Evolutionary conservation across 2,888 invertebrate species (phyloP).

Genomic region (Asteroscopus sphinx): DNA sequence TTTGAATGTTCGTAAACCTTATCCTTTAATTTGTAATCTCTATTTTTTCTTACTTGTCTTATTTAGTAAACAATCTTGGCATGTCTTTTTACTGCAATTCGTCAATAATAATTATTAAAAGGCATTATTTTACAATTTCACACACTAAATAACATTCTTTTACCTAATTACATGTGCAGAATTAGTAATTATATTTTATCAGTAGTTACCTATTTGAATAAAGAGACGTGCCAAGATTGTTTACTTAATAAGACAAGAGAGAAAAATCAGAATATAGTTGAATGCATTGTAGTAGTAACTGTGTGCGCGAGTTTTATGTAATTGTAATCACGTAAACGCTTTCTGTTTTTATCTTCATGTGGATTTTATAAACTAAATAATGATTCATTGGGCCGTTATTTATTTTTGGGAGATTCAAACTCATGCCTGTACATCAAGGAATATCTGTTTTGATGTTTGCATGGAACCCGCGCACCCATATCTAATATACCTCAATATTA

Average conservation of each 20-base stretch:
- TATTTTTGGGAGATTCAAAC: not conserved
- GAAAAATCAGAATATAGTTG: no score
- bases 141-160: no score
- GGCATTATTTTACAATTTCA: no score
- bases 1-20: slow-evolving; percentile 61
- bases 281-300: slow-evolving; percentile 27
- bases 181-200: no score
- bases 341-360: slow-evolving; percentile 19
- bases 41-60: no score
- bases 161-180: no score
- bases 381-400: not conserved
- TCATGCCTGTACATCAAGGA: slow-evolving; percentile 4
- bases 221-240: no score
- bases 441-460: slow-evolving; percentile 11
- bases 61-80: no score
- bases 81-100: no score
- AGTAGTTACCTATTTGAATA: no score
- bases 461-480: slow-evolving; percentile 31
- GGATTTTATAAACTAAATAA: not conserved
- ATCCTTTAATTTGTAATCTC: slow-evolving; percentile 36
- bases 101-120: no score
- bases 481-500: slow-evolving; percentile 30
- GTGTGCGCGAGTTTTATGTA: slow-evolving; percentile 31
- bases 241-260: no score
- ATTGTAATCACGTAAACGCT: slow-evolving; percentile 15